phyloP scores from a whole-genome alignment of 2,888 invertebrate genomes.

The Lasioglossum malachurum region DNA sequence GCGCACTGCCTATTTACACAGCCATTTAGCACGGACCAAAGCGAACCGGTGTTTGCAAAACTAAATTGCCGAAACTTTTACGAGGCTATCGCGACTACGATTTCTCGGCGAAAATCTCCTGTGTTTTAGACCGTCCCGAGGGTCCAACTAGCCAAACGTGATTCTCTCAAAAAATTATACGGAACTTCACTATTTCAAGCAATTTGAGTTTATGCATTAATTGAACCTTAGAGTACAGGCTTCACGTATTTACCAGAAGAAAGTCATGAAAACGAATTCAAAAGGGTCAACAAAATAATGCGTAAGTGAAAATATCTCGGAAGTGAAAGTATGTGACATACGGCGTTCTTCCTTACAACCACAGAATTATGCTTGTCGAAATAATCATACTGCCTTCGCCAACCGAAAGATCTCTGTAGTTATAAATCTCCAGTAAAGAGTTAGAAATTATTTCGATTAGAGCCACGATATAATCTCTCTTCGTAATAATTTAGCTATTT shows the following conservation, averaged over 20 bases:
- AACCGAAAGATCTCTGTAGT: neutral
- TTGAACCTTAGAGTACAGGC: no score
- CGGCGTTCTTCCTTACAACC: no score
- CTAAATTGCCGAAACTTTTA: constrained; percentile 15
- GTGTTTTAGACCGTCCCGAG: neutral
- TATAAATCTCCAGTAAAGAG: no score
- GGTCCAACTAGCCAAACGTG: neutral
- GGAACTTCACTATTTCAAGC: neutral
- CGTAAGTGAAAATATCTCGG: no score
- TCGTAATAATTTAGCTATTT: neutral
- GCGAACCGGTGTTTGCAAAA: neutral
- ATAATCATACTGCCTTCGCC: neutral
- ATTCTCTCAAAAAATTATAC: neutral
- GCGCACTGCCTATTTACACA: constrained; percentile 23
- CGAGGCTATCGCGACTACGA: neutral
- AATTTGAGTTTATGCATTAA: no score
- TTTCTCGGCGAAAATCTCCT: neutral
- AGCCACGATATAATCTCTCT: neutral
- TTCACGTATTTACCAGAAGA: no score
- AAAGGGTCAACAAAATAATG: no score
- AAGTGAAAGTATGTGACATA: no score
- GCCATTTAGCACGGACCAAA: constrained; percentile 1
- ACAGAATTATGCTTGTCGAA: neutral
- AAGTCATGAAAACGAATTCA: no score
- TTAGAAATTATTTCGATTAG: no score